Evolutionary conservation across 2,113 vertebrate genomes (phyloP).

Genomic region (Donacobius atricapilla): DNA sequence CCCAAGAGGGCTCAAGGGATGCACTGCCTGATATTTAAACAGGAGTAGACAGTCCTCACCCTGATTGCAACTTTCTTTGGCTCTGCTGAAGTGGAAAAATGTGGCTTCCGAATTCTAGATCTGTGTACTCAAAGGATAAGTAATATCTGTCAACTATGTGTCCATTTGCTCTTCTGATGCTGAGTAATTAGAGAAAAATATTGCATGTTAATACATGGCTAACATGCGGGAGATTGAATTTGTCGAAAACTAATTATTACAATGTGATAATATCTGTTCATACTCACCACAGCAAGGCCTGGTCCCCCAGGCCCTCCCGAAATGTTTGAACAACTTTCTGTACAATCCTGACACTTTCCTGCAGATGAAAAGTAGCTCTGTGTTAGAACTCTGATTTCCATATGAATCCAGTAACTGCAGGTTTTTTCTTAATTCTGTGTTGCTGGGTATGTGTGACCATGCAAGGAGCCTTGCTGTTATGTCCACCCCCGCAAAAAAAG

Average conservation of each 20-base stretch:
- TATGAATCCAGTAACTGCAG: background rate
- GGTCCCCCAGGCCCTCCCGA: background rate
- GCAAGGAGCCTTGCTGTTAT: background rate
- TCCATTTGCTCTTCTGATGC: background rate
- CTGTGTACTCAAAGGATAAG: background rate
- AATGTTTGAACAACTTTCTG: background rate
- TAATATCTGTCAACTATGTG: background rate
- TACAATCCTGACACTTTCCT: background rate
- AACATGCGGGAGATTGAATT: accelerated
- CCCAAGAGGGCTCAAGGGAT: background rate
- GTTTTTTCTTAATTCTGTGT: background rate
- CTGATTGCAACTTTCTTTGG: background rate
- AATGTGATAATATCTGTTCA: background rate
- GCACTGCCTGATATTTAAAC: background rate
- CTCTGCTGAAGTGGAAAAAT: background rate
- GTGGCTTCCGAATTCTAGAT: background rate
- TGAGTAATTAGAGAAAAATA: background rate
- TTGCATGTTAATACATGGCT: background rate
- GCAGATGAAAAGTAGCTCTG: background rate
- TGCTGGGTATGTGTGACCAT: background rate
- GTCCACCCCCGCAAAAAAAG: background rate
- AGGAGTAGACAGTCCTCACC: background rate
- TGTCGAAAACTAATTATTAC: background rate
- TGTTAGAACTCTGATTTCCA: background rate
- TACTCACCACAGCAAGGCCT: accelerated